Evolutionary conservation across 2,888 invertebrate species (phyloP), one percentile per base, ranked within the genome.

Genomic region (Sturmia bella): DNA sequence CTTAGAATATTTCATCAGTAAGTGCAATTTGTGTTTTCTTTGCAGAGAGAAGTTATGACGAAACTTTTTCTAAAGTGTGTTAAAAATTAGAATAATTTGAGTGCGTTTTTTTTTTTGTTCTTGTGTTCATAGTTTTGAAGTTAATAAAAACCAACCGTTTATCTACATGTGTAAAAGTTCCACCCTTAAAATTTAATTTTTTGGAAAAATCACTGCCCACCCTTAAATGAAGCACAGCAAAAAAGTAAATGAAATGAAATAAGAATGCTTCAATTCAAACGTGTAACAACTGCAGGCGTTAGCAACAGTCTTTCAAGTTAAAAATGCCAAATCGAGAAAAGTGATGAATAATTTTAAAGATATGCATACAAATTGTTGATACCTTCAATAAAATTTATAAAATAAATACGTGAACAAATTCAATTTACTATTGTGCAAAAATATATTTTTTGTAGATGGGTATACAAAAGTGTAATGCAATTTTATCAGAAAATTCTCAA

Each of bases 171-270:
- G 27, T 68, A 41, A 61, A 27, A 50, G 9, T 63, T 68, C 59
- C 68, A 76, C 68, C 75, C 75, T 43, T 76, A 76, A 75, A 76
- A 12, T 1, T 1, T 19, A 41, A 48, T 11, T n/a, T 13, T 56
- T 45, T 68, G 12, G 19, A 43, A 64, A 74, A 66, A 59, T 76
- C 75, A 68, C 75, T 76, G 68, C 75, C 75, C 75, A 76, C 75
- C 75, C 75, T 68, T 76, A 76, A 68, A 43, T 45, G 15, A 27
- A 63, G 24, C n/a, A 63, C 37, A 64, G 24, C 13, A 52, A 39
- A 52, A 64, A 56, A 59, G 59, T 24, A 61, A 45, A 66, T 68
- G 9, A 66, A 75, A 48, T 57, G 17, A 66, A 75, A 15, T 64
- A 68, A 77, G 70, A 77, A 50, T 70, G 48, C 43, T 54, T 59